Evolutionary conservation across 2,888 invertebrate genomes (phyloP).

Genomic region (Cheilosia urbana): DNA sequence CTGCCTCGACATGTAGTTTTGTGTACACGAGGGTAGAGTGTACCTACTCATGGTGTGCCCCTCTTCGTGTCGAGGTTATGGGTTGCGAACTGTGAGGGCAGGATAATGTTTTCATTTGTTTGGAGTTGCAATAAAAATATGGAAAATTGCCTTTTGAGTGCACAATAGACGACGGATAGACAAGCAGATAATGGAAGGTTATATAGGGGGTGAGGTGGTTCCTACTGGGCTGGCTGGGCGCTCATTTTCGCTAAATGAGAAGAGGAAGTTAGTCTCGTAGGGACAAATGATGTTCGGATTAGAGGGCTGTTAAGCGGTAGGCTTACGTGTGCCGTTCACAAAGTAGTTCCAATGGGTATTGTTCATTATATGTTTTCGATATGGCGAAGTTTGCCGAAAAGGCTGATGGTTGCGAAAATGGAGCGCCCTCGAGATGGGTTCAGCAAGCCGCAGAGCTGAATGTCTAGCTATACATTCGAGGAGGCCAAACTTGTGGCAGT

Average conservation of each 20-base stretch:
- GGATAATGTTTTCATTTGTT: slow-evolving; percentile 76
- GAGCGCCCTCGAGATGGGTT: background rate
- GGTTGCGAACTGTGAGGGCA: slow-evolving; percentile 37
- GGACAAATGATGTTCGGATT: slow-evolving; percentile 70
- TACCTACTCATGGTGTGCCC: too few relatives aligned
- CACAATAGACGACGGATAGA: slow-evolving; percentile 68
- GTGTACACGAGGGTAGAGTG: slow-evolving; percentile 3
- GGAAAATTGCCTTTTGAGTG: slow-evolving; percentile 75
- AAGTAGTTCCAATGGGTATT: background rate
- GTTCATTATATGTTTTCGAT: background rate
- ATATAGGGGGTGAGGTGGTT: slow-evolving; percentile 5
- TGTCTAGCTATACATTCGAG: too few relatives aligned
- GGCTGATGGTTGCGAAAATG: background rate
- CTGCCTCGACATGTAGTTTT: slow-evolving; percentile 75
- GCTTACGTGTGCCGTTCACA: slow-evolving; percentile 36
- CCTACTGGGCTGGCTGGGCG: background rate
- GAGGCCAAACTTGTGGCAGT: too few relatives aligned
- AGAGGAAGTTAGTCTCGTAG: slow-evolving; percentile 51
- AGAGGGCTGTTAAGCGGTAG: slow-evolving; percentile 45
- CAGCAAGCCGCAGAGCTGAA: too few relatives aligned
- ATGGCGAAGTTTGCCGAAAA: background rate
- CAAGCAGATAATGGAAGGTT: slow-evolving; percentile 58
- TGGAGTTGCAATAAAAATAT: slow-evolving; percentile 75
- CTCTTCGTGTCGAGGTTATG: slow-evolving; percentile 37
- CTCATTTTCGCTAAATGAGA: slow-evolving; percentile 30